Base-by-base conservation (phyloP, 2,113 vertebrate species). In the Aptenodytes patagonicus region DNA sequence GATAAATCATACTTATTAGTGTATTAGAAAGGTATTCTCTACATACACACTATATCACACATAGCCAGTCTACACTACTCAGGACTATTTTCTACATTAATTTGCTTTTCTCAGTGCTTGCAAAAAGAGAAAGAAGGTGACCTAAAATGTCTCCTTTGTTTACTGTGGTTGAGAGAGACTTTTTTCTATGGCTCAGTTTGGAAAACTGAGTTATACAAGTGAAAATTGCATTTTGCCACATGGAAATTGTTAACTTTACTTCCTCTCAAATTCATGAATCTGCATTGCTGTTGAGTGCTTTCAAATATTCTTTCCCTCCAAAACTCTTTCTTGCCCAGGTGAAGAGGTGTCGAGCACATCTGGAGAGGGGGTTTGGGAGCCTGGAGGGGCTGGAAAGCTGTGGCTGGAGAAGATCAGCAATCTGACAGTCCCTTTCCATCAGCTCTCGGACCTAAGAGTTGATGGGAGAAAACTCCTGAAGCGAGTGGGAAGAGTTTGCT, bases 361-460 rank as follows among this genome's bases (percentile, higher is more conserved):
- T 9, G 9, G 19, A 71, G 29, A 40, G 32, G 19, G n/a, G 15
- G 9, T 14, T 32, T 17, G n/a, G 20, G 29, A 46, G 16, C 9
- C 24, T 24, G 32, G 36, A 51, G 15, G 21, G 18, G 9, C 42
- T 69, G 29, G 6, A 36, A 57, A 65, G 40, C 19, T 8, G 29
- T 3, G 17, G 17, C 31, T 88, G 64, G 17, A 79, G 36, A 36
- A 51, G 10, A 65, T 21, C 42, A n/a, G 42, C 4, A 4, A 13
- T 9, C 55, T 10, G 32, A 32, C 46, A 36, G 32, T 20, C 14
- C n/a, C 25, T 57, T 8, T 49, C 42, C 42, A 18, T 49, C 58
- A 65, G n/a, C 36, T n/a, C 42, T n/a, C 6, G 7, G 25, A 25
- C 7, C 4, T 22, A 1, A 4, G 3, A 17, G 13, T 1, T 40